A percentile compares a stretch with the other conserved stretches of the same genome.
These are phyloP conservation scores for Protophormia terraenovae DNA, from an alignment of 2,888 invertebrate genomes.

Conservation along the genomic window DNA sequence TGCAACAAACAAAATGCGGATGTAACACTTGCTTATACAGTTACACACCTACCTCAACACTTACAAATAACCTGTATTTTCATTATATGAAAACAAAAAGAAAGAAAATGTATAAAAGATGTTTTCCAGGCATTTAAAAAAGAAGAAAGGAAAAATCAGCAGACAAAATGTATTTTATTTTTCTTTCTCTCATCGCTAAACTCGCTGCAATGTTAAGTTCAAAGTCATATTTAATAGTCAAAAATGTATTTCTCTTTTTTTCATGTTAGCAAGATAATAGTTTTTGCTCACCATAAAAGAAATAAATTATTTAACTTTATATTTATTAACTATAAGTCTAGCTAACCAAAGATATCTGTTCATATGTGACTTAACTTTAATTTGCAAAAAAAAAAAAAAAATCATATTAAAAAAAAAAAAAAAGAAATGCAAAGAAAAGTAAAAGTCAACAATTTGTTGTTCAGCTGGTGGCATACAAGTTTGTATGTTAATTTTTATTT, in stretches of 20 bases:
- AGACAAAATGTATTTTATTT: too few species aligned
- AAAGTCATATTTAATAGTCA: slow-evolving; percentile 61
- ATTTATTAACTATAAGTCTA: background rate
- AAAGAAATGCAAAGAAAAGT: slow-evolving; percentile 41
- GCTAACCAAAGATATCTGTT: background rate
- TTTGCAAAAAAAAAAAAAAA: background rate
- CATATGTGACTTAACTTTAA: slow-evolving; percentile 30
- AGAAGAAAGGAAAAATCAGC: too few species aligned
- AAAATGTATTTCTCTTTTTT: slow-evolving; percentile 22
- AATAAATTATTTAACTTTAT: background rate
- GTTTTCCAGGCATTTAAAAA: too few species aligned
- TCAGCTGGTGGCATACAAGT: slow-evolving; percentile 15
- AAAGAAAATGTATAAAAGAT: background rate
- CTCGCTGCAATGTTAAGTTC: slow-evolving; percentile 50
- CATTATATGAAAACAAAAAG: background rate
- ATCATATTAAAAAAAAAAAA: background rate
- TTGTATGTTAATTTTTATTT: slow-evolving; percentile 24
- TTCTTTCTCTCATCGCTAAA: too few species aligned
- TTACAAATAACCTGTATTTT: slow-evolving; percentile 22
- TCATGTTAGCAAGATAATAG: background rate
- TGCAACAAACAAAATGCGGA: slow-evolving; percentile 30
- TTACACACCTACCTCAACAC: slow-evolving; percentile 16
- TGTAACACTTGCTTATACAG: slow-evolving; percentile 46
- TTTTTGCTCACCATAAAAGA: background rate
- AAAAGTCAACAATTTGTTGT: slow-evolving; percentile 49